These are phyloP conservation scores for Diadophis punctatus DNA, from an alignment of 2,113 vertebrate species.

Conservation along the genomic window DNA sequence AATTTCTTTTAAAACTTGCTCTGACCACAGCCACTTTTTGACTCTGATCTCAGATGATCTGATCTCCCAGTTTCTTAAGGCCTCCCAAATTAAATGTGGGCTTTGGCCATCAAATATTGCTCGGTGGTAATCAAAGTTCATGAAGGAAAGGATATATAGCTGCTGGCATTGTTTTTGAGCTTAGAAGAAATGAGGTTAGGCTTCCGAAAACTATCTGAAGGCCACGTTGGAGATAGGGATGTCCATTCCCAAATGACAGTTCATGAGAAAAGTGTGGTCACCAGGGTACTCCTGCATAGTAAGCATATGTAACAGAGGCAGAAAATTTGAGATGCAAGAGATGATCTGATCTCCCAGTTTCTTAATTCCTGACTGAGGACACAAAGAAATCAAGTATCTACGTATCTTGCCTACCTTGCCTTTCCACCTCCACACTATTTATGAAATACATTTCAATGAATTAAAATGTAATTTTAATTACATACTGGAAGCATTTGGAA, in stretches of 20 bases:
- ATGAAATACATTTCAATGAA: slow-evolving; percentile 14
- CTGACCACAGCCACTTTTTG: background rate
- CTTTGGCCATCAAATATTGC: background rate
- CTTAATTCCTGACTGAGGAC: slow-evolving; percentile 26
- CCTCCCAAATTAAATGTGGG: background rate
- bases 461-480: slow-evolving; percentile 43
- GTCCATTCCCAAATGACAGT: background rate
- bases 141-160: background rate
- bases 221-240: background rate
- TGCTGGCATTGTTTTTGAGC: background rate
- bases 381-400: background rate
- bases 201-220: background rate
- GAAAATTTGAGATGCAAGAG: background rate
- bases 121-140: background rate
- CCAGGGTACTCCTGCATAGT: background rate
- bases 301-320: background rate
- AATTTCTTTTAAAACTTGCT: background rate
- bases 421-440: slow-evolving; percentile 15
- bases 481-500: slow-evolving; percentile 41
- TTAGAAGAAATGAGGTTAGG: background rate
- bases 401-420: background rate
- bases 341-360: slow-evolving; percentile 18
- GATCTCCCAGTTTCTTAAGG: no score
- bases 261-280: background rate
- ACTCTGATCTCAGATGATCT: no score